Conservation (phyloP, 2,113 vertebrate genomes). For the Murina feae region DNA sequence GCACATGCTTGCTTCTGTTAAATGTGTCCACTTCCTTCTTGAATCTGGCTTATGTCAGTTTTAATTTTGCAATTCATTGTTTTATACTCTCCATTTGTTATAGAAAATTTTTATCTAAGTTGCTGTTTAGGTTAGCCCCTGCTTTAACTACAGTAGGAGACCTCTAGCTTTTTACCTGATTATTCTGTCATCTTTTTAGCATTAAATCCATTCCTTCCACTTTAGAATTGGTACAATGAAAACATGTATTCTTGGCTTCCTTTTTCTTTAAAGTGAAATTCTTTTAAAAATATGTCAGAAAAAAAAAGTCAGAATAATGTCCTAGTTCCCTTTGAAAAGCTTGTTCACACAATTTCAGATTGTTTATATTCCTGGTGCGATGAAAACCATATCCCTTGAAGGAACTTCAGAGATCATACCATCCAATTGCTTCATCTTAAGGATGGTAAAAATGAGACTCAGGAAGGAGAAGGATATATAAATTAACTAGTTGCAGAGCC, state of each 20-base stretch:
- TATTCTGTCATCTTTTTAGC: slow-evolving; percentile 11
- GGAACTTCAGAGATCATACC: not conserved
- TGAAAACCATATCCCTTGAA: not conserved
- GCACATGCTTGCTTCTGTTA: not conserved
- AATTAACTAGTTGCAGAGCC: not conserved
- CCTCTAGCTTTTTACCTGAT: slow-evolving; percentile 16
- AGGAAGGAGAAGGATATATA: not conserved
- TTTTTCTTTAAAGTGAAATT: slow-evolving; percentile 39
- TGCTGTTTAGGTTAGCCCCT: not conserved
- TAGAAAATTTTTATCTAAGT: not conserved
- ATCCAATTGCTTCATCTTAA: not conserved
- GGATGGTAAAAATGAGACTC: not conserved
- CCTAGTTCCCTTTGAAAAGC: slow-evolving; percentile 30
- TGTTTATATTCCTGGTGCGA: not conserved
- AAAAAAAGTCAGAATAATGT: not conserved
- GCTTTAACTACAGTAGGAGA: not conserved
- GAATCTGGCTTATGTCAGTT: not conserved
- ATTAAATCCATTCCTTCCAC: slow-evolving; percentile 7
- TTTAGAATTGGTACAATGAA: slow-evolving; percentile 34
- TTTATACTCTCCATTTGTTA: not conserved
- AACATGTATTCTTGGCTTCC: slow-evolving; percentile 41
- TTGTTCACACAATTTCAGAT: not conserved
- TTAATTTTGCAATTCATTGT: not conserved
- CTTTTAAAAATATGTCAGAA: slow-evolving; percentile 3
- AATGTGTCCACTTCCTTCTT: not conserved